Evolutionary conservation across 2,113 vertebrate genomes (phyloP).

Genomic region (Oreochromis spilurus): DNA sequence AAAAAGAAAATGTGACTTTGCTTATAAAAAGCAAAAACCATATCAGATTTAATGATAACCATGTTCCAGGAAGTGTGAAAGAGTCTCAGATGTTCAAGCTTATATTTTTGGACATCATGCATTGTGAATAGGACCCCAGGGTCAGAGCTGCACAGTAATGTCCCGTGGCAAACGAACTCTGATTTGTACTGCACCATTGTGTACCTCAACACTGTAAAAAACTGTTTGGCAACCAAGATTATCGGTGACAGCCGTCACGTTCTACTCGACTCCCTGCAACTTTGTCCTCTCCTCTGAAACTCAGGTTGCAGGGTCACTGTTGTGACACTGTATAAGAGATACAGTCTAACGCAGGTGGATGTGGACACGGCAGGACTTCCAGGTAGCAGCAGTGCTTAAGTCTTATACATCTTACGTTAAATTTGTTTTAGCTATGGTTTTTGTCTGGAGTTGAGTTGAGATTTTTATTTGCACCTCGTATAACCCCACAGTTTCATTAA

Average conservation of each 20-base stretch:
- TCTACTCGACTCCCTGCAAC: background rate
- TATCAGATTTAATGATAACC: background rate
- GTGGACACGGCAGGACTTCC: background rate
- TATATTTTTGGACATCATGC: background rate
- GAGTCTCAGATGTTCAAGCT: background rate
- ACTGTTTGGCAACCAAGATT: background rate
- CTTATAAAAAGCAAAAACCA: background rate
- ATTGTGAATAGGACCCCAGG: background rate
- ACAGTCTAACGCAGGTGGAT: background rate
- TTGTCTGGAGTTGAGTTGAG: background rate
- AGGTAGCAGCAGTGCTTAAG: background rate
- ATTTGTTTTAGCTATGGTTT: background rate
- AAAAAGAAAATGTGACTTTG: background rate
- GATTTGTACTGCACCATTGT: background rate
- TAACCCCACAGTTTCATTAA: background rate
- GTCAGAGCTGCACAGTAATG: background rate
- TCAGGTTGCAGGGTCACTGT: background rate
- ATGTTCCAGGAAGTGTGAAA: background rate
- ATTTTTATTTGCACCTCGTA: background rate
- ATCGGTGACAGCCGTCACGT: rapidly evolving
- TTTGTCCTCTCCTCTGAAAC: rapidly evolving
- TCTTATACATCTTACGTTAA: background rate
- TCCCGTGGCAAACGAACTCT: background rate
- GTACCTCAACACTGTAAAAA: background rate
- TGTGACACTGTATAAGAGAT: background rate